Evolutionary conservation across 2,888 invertebrate species (phyloP).

Genomic region (Andrena chrysosceles): DNA sequence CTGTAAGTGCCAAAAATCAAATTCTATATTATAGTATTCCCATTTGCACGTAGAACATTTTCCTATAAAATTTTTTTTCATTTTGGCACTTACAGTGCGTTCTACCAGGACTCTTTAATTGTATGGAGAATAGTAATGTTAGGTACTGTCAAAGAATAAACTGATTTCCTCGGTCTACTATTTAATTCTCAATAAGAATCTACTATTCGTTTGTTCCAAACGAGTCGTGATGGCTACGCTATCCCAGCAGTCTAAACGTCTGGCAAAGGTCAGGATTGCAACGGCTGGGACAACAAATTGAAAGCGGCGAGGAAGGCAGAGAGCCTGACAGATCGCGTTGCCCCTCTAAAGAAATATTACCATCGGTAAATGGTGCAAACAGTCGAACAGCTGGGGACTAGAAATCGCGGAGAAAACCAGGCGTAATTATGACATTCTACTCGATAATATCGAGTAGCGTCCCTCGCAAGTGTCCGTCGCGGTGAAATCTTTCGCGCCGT

Average conservation of each 20-base stretch:
- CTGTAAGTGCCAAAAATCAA: too few species aligned
- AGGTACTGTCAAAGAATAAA: not conserved
- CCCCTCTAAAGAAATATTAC: constrained; percentile 10
- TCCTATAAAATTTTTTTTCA: too few species aligned
- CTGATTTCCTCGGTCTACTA: not conserved
- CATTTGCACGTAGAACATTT: too few species aligned
- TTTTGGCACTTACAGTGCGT: too few species aligned
- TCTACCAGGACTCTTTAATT: too few species aligned
- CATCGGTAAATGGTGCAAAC: constrained; percentile 13
- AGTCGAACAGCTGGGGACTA: constrained; percentile 15
- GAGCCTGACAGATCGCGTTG: constrained; percentile 37
- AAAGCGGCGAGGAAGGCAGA: constrained; percentile 40
- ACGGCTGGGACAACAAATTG: constrained; percentile 49
- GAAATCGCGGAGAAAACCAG: constrained; percentile 47
- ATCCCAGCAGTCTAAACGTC: constrained; percentile 34
- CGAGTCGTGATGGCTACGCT: constrained; percentile 24
- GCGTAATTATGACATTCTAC: constrained; percentile 58
- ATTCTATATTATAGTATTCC: too few species aligned
- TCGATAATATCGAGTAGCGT: constrained; percentile 36
- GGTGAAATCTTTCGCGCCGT: constrained; percentile 49
- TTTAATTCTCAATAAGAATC: not conserved
- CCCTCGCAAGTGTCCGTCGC: not conserved
- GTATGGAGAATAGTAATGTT: too few species aligned
- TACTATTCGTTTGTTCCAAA: constrained; percentile 2
- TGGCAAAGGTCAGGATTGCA: constrained; percentile 50